phyloP scores from a whole-genome alignment of 2,113 vertebrate species.

The Condylura cristata region DNA sequence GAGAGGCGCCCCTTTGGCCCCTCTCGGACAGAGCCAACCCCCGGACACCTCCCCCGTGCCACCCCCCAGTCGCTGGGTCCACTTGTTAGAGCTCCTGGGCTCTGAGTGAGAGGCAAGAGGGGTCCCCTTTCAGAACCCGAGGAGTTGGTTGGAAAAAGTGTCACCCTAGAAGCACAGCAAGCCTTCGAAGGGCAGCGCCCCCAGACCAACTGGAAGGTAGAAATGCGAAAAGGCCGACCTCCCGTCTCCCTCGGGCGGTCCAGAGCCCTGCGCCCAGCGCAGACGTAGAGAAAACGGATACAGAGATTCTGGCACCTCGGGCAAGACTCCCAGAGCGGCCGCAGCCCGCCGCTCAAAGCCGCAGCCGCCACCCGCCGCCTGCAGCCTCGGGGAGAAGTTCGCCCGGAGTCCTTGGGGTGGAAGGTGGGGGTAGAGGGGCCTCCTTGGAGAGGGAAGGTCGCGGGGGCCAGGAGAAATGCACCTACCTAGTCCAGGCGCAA shows the following conservation, averaged over 20 bases:
- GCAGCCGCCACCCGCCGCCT: not conserved
- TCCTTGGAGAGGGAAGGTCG: not conserved
- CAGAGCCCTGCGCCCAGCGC: not conserved
- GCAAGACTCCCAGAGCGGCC: not conserved
- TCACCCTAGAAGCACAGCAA: slow-evolving; percentile 35
- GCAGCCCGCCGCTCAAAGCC: not conserved
- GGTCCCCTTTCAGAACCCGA: not conserved
- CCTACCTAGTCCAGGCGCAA: slow-evolving; percentile 76
- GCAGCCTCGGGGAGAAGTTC: slow-evolving; percentile 66
- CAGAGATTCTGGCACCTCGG: not conserved
- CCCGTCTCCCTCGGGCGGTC: not conserved
- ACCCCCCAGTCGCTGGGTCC: slow-evolving; percentile 20
- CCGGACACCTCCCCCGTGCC: not conserved
- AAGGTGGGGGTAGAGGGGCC: not conserved
- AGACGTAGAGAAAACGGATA: not conserved
- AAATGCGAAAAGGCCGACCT: slow-evolving; percentile 47
- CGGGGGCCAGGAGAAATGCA: slow-evolving; percentile 47
- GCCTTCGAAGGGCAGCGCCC: slow-evolving; percentile 36
- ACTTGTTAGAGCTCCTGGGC: slow-evolving; percentile 72
- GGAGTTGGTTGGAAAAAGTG: slow-evolving; percentile 70
- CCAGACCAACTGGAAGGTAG: slow-evolving; percentile 33
- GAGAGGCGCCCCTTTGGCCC: not conserved
- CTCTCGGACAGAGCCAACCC: not conserved
- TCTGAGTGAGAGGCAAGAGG: not conserved
- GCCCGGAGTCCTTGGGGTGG: slow-evolving; percentile 51